Base-by-base conservation (phyloP, 1,140 invertebrate species). In the Trachymyrmex septentrionalis region DNA sequence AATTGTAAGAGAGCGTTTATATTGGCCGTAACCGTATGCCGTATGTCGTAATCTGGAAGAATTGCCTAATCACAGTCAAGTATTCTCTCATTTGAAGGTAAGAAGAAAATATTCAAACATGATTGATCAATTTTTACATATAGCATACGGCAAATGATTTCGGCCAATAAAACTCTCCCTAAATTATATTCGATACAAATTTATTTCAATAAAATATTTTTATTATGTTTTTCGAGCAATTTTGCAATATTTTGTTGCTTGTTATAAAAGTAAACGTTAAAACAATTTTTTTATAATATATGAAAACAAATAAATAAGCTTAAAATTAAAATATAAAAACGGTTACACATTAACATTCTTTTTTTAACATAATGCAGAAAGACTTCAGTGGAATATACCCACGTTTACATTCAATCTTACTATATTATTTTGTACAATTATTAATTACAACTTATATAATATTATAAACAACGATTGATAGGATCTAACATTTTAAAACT, bases 261-360 rank as follows among this genome's bases (percentile, higher is more conserved):
- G 53, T 72, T 44, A 2, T 38, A 75, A 38, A 57, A 57, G 10
- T 75, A 4, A 38, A 75, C 2, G 0, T 67, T 2, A n/a, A 38
- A 34, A 72, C 30, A 57, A 57, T 57, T 24, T 59, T 38, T 59
- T 44, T 44, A 44, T 44, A 50, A 3, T 19, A 4, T 75, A 24
- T 12, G 19, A 24, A 59, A 57, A 75, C 6, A 38, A 75, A 75
- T 38, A 75, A 38, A 75, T 59, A 38, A 75, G n/a, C 30, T 75
- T 16, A 75, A n/a, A 5, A 75, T 75, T 30, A 16, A 59, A 76
- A 0, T 34, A 73, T 55, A 34, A 57, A 57, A 57, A 53, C 12
- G 9, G n/a, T 50, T 71, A 19, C 7, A 2, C 14, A 48, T 50
- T 71, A 71, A 71, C 7, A 24, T 71, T 34, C 19, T 57, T 75